phyloP scores from a whole-genome alignment of 2,113 vertebrate species.

The Corythoichthys intestinalis region DNA sequence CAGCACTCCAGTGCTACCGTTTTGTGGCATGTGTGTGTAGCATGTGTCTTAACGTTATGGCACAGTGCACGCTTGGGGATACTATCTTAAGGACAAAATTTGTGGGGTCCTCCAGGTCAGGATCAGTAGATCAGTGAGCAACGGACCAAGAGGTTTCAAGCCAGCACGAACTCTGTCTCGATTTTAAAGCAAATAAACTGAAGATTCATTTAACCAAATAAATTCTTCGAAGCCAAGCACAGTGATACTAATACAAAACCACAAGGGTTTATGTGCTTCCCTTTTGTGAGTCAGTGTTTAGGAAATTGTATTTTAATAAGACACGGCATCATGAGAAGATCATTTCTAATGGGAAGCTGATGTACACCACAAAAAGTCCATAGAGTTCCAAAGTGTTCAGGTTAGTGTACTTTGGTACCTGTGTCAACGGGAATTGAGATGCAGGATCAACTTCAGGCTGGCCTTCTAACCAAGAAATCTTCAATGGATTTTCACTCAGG shows the following conservation, averaged over 20 bases:
- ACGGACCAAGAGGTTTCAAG: conserved; percentile 41
- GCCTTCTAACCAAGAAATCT: conserved; percentile 91
- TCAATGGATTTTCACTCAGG: conserved; percentile 83
- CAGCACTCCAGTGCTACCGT: conserved; percentile 9
- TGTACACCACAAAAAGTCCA: conserved; percentile 22
- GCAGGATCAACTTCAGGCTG: conserved; percentile 62
- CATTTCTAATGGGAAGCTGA: conserved; percentile 31
- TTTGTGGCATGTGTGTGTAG: conserved; percentile 38
- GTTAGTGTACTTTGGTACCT: conserved; percentile 70
- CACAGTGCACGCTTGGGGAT: conserved; percentile 23
- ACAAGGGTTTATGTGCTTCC: conserved; percentile 57
- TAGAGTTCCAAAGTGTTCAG: conserved; percentile 5
- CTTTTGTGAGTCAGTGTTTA: conserved; percentile 40
- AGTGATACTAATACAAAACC: conserved; percentile 54
- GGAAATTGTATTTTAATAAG: conserved; percentile 54
- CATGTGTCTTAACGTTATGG: conserved; percentile 47
- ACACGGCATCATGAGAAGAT: conserved; percentile 22
- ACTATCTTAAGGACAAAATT: conserved; percentile 37
- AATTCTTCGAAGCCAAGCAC: conserved; percentile 49
- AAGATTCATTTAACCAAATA: conserved; percentile 60
- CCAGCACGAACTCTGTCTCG: conserved; percentile 32
- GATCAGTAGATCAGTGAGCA: conserved; percentile 44
- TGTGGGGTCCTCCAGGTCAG: conserved; percentile 57
- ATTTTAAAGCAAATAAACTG: conserved; percentile 73
- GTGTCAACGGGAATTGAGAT: conserved; percentile 47